A percentile compares a stretch with the other conserved stretches of the same genome.
Evolutionary conservation across 1,140 invertebrate species (phyloP).

Genomic region (Episyrphus balteatus): DNA sequence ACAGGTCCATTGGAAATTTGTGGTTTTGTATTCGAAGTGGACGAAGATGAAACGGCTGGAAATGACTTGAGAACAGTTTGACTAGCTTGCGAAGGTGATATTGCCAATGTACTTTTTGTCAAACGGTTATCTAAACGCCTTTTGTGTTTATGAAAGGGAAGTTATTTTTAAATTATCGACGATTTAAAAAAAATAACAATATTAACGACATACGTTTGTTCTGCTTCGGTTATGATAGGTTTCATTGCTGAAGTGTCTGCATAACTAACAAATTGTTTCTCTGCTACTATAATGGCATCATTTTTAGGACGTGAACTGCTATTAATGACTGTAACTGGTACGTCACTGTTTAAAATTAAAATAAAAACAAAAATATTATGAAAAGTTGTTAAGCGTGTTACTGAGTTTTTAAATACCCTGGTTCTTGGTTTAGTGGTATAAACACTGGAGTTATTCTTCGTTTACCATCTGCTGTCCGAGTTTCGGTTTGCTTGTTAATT

Average conservation of each 20-base stretch:
- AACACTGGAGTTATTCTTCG: constrained; percentile 93
- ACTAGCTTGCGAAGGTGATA: background rate
- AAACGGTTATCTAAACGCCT: constrained; percentile 7
- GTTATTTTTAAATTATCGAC: background rate
- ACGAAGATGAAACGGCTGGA: constrained; percentile 2
- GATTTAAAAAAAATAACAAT: background rate
- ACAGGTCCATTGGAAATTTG: background rate
- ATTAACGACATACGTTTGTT: constrained; percentile 2
- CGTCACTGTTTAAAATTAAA: background rate
- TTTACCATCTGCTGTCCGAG: constrained; percentile 83
- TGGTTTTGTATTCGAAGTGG: constrained; percentile 1
- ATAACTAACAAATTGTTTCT: background rate
- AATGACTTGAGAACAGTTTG: constrained; percentile 9
- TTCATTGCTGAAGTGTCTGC: background rate
- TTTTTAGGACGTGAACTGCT: background rate
- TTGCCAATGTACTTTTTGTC: constrained; percentile 4
- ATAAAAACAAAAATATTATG: background rate
- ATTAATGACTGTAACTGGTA: background rate
- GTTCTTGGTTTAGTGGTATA: constrained; percentile 58
- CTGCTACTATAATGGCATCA: background rate
- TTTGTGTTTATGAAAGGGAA: background rate
- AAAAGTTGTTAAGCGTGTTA: background rate
- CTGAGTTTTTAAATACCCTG: constrained; percentile 38
- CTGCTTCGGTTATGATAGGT: constrained; percentile 4
- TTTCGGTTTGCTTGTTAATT: constrained; percentile 91